These are phyloP conservation scores for Dissostichus mawsoni DNA, from an alignment of 2,113 vertebrate genomes.

Conservation along the genomic window DNA sequence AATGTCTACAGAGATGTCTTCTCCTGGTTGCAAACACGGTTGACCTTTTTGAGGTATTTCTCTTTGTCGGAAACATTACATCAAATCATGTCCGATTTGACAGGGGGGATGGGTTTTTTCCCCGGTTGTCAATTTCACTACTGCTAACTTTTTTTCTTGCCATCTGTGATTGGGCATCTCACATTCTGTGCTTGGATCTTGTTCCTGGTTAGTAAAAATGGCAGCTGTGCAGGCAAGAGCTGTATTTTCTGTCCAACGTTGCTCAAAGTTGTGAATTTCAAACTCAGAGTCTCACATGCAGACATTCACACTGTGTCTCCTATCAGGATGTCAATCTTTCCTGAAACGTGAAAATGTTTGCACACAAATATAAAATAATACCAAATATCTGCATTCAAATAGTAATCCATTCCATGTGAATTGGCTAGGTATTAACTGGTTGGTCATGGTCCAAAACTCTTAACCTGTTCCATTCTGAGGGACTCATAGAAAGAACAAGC, in stretches of 20 bases:
- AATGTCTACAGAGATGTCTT: conserved; percentile 16
- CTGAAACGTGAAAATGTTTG: neutral
- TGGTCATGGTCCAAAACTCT: neutral
- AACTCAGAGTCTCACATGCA: conserved; percentile 1
- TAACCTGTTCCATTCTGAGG: too few relatives aligned
- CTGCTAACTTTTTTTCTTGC: conserved; percentile 13
- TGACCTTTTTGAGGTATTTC: conserved; percentile 64
- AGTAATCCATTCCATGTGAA: neutral
- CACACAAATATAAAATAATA: too few relatives aligned
- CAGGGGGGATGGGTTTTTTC: conserved; percentile 52
- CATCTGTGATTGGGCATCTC: neutral
- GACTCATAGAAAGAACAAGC: neutral
- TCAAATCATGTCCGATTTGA: conserved; percentile 65
- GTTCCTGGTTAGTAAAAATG: conserved; percentile 1
- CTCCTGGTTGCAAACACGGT: conserved; percentile 46
- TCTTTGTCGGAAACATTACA: conserved; percentile 51
- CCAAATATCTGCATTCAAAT: neutral
- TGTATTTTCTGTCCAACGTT: neutral
- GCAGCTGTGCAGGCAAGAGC: neutral
- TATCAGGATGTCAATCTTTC: neutral
- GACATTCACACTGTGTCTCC: neutral
- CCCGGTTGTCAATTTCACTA: conserved; percentile 17
- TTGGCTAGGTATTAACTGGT: neutral
- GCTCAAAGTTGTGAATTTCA: conserved; percentile 12
- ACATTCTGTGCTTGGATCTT: conserved; percentile 2